These are phyloP conservation scores for Tetranychus cinnabarinus DNA, from an alignment of 1,140 invertebrate species.

Conservation along the genomic window DNA sequence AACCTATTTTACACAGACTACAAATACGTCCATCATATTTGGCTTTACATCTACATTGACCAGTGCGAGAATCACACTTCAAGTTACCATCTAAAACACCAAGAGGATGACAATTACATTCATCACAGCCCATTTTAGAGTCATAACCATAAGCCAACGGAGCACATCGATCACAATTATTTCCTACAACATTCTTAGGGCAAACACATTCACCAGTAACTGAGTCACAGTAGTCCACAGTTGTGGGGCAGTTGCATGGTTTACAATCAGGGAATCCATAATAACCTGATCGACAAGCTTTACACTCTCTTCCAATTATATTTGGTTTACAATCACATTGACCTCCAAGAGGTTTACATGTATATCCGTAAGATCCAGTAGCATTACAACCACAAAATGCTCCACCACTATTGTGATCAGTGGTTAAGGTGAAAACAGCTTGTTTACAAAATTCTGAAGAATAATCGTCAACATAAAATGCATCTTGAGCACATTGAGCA, in stretches of 20 bases:
- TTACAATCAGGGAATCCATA: constrained; percentile 86
- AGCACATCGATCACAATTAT: constrained; percentile 64
- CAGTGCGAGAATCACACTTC: constrained; percentile 65
- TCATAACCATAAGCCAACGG: constrained; percentile 79
- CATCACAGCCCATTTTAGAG: constrained; percentile 77
- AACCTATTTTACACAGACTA: constrained; percentile 58
- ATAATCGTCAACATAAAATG: constrained; percentile 50
- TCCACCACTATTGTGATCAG: constrained; percentile 81
- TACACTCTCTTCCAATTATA: constrained; percentile 76
- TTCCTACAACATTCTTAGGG: constrained; percentile 43
- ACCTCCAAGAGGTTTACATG: constrained; percentile 47
- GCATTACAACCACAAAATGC: constrained; percentile 67
- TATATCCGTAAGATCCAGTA: constrained; percentile 62
- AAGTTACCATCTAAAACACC: constrained; percentile 48
- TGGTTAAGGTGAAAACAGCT: constrained; percentile 73
- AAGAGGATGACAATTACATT: constrained; percentile 61
- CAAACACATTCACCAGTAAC: constrained; percentile 10
- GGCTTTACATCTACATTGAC: constrained; percentile 56
- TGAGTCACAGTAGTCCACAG: constrained; percentile 29
- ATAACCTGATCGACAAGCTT: constrained; percentile 66
- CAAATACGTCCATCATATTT: constrained; percentile 72
- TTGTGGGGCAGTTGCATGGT: constrained; percentile 55
- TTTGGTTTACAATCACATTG: constrained; percentile 82
- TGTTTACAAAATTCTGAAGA: constrained; percentile 57
- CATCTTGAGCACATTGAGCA: constrained; percentile 55